Evolutionary conservation across 2,797 vertebrate genomes (phyloP).

Genomic region (Coracias cyanogaster): DNA sequence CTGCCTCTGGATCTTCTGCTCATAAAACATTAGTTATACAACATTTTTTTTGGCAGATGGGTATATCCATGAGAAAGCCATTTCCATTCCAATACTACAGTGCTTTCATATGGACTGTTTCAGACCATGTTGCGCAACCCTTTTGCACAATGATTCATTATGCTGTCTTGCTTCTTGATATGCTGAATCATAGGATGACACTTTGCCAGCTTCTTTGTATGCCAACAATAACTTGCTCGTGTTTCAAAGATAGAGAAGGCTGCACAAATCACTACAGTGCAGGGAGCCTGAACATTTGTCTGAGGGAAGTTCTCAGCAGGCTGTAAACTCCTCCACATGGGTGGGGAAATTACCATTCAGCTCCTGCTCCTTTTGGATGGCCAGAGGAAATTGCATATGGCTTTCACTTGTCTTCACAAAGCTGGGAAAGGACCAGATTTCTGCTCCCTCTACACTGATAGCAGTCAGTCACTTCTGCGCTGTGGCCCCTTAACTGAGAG

Average conservation of each 20-base stretch:
- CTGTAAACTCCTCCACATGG: neutral
- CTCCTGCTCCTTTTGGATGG: neutral
- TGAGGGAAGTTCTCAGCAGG: constrained; percentile 10
- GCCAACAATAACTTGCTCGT: constrained; percentile 47
- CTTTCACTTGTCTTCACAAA: neutral
- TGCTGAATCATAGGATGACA: constrained; percentile 60
- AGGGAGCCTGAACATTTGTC: neutral
- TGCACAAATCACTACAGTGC: constrained; percentile 16
- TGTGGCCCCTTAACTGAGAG: neutral
- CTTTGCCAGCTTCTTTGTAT: constrained; percentile 33
- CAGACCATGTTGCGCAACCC: neutral
- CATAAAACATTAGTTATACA: constrained; percentile 57
- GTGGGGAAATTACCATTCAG: neutral
- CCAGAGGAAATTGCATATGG: neutral
- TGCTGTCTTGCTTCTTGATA: constrained; percentile 31
- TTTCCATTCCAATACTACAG: constrained; percentile 24
- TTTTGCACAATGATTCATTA: constrained; percentile 62
- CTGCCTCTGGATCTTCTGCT: constrained; percentile 51
- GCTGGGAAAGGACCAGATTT: neutral
- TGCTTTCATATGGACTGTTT: constrained; percentile 37
- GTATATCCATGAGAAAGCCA: constrained; percentile 26
- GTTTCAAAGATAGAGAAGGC: constrained; percentile 16
- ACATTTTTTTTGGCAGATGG: constrained; percentile 17
- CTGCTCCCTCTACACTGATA: neutral
- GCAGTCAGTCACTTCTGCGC: neutral